Conservation (phyloP, 2,113 vertebrate species). For the Oryzias celebensis region DNA sequence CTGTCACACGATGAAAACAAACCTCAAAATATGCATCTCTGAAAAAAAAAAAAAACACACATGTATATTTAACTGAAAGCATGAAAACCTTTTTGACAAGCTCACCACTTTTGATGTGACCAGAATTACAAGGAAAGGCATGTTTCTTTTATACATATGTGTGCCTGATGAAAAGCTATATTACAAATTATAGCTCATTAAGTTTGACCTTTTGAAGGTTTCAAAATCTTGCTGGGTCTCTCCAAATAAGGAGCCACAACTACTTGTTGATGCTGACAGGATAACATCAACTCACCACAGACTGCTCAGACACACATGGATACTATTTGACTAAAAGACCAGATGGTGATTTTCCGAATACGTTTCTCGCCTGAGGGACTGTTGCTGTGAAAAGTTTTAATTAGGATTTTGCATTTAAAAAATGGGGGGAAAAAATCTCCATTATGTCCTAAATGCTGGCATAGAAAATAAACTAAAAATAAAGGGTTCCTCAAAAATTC, state of each 20-base stretch:
- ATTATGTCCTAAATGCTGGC: conserved; percentile 13
- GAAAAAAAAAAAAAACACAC: too few species aligned
- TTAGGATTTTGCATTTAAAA: conserved; percentile 30
- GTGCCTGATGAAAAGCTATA: conserved; percentile 14
- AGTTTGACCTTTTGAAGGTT: conserved; percentile 31
- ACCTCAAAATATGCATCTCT: too few species aligned
- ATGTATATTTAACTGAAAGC: too few species aligned
- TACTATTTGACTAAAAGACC: conserved; percentile 64
- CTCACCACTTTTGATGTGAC: too few species aligned
- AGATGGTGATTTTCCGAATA: conserved; percentile 69
- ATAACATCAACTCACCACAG: conserved; percentile 56
- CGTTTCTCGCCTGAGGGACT: conserved; percentile 52
- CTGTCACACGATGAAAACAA: too few species aligned
- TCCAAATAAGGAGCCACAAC: conserved; percentile 54
- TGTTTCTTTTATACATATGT: conserved; percentile 25
- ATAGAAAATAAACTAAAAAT: background rate
- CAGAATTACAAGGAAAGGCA: background rate
- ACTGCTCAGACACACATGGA: conserved; percentile 60
- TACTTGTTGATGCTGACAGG: conserved; percentile 46
- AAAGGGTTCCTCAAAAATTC: too few species aligned
- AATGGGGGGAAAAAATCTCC: conserved; percentile 12
- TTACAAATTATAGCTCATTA: conserved; percentile 25
- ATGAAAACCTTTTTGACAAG: too few species aligned
- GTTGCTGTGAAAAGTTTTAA: conserved; percentile 53
- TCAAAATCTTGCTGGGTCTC: conserved; percentile 28